These are phyloP conservation scores for Sinelater perroti DNA, from an alignment of 2,888 invertebrate genomes.

Conservation along the genomic window DNA sequence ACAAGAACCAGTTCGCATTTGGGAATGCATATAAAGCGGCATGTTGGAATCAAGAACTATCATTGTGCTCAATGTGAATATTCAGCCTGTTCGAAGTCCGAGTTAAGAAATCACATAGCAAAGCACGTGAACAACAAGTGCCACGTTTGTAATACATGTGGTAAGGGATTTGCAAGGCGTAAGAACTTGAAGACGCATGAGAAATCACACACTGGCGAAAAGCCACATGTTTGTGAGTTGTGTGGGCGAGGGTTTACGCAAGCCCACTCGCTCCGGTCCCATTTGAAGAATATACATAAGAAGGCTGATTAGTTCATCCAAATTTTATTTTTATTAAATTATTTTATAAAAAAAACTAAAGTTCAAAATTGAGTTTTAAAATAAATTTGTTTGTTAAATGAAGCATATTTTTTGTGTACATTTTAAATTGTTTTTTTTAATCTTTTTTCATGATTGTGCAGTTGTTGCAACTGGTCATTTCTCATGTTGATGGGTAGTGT, in stretches of 20 bases:
- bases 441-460: too few relatives aligned
- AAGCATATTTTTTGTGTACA: too few relatives aligned
- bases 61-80: conserved; percentile 30
- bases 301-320: conserved; percentile 3
- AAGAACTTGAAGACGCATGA: conserved; percentile 25
- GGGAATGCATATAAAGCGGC: conserved; percentile 28
- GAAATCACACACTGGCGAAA: conserved; percentile 24
- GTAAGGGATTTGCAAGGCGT: conserved; percentile 13
- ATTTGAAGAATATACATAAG: conserved; percentile 17
- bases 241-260: conserved; percentile 26
- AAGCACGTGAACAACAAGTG: conserved; percentile 4
- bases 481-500: too few relatives aligned
- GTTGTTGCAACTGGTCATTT: too few relatives aligned
- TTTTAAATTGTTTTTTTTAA: too few relatives aligned
- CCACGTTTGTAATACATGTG: conserved; percentile 12
- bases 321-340: too few relatives aligned
- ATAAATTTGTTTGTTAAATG: too few relatives aligned
- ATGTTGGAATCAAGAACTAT: conserved; percentile 28
- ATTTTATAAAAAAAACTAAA: too few relatives aligned
- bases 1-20: conserved; percentile 28
- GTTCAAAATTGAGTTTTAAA: too few relatives aligned
- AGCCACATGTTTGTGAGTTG: conserved; percentile 19
- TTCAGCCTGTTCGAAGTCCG: conserved; percentile 27
- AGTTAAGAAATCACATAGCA: conserved; percentile 12
- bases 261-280: conserved; percentile 23